phyloP scores from a whole-genome alignment of 2,888 invertebrate genomes.

The Harmothoe impar region DNA sequence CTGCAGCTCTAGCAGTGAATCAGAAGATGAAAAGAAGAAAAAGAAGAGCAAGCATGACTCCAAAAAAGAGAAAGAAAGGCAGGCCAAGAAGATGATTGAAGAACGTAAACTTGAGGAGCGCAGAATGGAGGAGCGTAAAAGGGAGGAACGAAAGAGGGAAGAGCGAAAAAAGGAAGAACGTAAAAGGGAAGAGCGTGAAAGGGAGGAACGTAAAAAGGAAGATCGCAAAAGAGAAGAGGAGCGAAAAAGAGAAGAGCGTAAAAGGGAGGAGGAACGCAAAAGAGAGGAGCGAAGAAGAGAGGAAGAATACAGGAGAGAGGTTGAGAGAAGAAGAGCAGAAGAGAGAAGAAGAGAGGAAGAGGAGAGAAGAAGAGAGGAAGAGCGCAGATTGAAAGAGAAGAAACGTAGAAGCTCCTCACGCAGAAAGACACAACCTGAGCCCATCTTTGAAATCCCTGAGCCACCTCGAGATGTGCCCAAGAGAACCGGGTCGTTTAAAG shows the following conservation, averaged over 20 bases:
- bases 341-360: neutral
- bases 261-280: too few relatives aligned
- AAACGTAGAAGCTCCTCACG: neutral
- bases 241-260: too few relatives aligned
- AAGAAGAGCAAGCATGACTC: neutral
- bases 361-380: neutral
- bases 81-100: neutral
- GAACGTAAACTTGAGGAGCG: neutral
- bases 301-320: neutral
- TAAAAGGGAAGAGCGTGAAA: too few relatives aligned
- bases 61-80: neutral
- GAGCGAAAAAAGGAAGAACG: too few relatives aligned
- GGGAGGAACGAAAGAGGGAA: too few relatives aligned
- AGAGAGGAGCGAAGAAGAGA: too few relatives aligned
- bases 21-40: neutral
- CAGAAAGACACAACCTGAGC: neutral
- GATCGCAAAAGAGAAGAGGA: too few relatives aligned
- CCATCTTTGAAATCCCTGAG: too few relatives aligned
- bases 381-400: neutral
- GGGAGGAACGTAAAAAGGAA: too few relatives aligned
- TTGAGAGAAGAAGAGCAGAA: neutral
- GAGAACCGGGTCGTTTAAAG: constrained; percentile 7
- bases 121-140: too few relatives aligned
- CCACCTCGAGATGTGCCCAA: neutral
- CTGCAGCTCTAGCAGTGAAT: neutral